A percentile compares a stretch with the other conserved stretches of the same genome.
These are phyloP conservation scores for Cephus cinctus DNA, from an alignment of 1,140 invertebrate species.

Conservation along the genomic window DNA sequence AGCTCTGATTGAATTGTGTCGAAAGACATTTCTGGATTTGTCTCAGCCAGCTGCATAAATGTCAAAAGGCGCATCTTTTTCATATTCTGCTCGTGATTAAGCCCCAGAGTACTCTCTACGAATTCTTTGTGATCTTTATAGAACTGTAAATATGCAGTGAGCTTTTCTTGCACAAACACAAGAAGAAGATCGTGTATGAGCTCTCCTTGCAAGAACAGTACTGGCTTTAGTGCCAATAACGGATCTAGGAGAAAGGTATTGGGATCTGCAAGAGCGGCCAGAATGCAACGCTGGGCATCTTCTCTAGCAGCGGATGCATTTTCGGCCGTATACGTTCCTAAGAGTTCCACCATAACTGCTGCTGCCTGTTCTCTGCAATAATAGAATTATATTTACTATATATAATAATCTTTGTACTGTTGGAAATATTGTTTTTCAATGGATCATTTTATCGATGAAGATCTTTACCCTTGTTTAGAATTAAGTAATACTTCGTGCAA, in stretches of 20 bases:
- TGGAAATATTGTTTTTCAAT: constrained; percentile 1
- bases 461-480: constrained; percentile 65
- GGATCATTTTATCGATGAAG: constrained; percentile 1
- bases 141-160: constrained; percentile 87
- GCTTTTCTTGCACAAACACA: constrained; percentile 93
- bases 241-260: constrained; percentile 95
- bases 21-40: constrained; percentile 86
- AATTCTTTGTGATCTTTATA: constrained; percentile 93
- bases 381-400: constrained; percentile 22
- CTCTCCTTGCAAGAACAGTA: constrained; percentile 93
- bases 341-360: constrained; percentile 94
- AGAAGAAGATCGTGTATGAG: constrained; percentile 93
- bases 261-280: constrained; percentile 90
- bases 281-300: constrained; percentile 95
- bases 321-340: constrained; percentile 94
- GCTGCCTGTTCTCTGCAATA: constrained; percentile 80
- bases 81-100: constrained; percentile 93
- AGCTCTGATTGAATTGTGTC: constrained; percentile 85
- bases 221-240: constrained; percentile 88
- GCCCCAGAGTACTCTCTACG: constrained; percentile 74
- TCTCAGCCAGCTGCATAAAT: constrained; percentile 96
- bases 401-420: not conserved
- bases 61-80: constrained; percentile 95
- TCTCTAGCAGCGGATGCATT: constrained; percentile 95
- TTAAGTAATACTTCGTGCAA: constrained; percentile 84